A percentile compares a stretch with the other conserved stretches of the same genome.
These are phyloP conservation scores for Cantharis rufa DNA, from an alignment of 2,888 invertebrate species.

Conservation along the genomic window DNA sequence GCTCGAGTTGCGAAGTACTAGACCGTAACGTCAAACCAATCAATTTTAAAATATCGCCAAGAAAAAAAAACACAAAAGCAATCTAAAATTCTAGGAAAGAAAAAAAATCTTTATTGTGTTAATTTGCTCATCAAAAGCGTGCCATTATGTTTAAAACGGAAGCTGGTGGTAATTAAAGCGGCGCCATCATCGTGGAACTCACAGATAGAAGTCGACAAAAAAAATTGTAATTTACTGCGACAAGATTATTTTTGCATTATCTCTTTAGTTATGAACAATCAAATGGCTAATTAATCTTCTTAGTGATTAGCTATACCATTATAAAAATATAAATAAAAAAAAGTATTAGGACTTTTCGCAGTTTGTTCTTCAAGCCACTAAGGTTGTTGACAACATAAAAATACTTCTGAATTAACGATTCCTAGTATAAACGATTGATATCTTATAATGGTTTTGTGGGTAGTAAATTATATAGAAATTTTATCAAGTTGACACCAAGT, in stretches of 20 bases:
- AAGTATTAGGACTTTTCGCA: neutral
- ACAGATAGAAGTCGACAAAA: conserved; percentile 9
- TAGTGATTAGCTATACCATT: neutral
- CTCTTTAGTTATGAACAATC: neutral
- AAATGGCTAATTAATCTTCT: neutral
- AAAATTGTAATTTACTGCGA: conserved; percentile 6
- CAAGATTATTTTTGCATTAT: neutral
- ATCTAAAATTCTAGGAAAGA: neutral
- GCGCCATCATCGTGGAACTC: conserved; percentile 28
- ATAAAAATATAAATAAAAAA: neutral
- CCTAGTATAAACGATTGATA: neutral
- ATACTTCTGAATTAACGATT: neutral
- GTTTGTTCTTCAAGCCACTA: neutral
- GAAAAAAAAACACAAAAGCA: neutral
- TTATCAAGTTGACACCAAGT: conserved; percentile 4
- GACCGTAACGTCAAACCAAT: neutral
- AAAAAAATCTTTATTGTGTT: conserved; percentile 10
- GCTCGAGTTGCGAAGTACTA: neutral
- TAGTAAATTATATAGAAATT: neutral
- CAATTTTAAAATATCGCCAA: neutral
- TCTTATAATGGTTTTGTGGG: neutral
- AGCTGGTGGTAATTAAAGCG: conserved; percentile 39
- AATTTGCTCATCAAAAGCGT: conserved; percentile 28
- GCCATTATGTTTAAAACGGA: conserved; percentile 38
- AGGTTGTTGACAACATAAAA: neutral